Base-by-base conservation (phyloP, 92 coral and sea anemone species). In the Anthopleura xanthogrammica region DNA sequence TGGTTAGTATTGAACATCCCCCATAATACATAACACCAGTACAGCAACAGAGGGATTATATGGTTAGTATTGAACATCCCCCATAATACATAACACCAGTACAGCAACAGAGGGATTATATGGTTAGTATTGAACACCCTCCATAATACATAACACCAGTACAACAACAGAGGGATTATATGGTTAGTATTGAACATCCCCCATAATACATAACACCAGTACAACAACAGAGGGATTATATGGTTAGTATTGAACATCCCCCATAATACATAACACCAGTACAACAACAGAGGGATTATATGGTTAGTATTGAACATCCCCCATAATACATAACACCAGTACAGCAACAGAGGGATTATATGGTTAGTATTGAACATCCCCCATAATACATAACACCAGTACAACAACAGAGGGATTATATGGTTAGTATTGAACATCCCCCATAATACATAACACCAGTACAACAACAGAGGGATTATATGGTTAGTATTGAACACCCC, bases 1-100 rank as follows among this genome's bases (percentile, higher is more conserved):
- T 90, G 95, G 98, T 95, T 66, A 84, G 95, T 46, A 5, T 5
- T 46, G 36, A 29, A 29, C 36, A 29, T 29, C 36, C 36, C 36
- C 36, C n/a, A n/a, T n/a, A n/a, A n/a, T 94, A 92, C 82, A 83
- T 95, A 20, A 95, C 98, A 13, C 96, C 98, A 12, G 98, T 95
- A 8, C 98, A 94, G 9, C 98, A 94, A 40, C 97, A 94, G 60
- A 87, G 94, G n/a, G 96, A 92, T 77, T 94, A 93, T 54, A 81
- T 90, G 95, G 98, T 95, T 66, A 84, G 95, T 46, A 5, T 5
- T 46, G 36, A 29, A 29, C 36, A 29, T 29, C 36, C 36, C 36
- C 36, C n/a, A n/a, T n/a, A n/a, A n/a, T 94, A 92, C 82, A 83
- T 95, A 20, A 95, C 98, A 13, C 96, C 98, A 12, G 98, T 95